Base-by-base conservation (phyloP, 2,888 invertebrate genomes). In the Cantharis rufa region DNA sequence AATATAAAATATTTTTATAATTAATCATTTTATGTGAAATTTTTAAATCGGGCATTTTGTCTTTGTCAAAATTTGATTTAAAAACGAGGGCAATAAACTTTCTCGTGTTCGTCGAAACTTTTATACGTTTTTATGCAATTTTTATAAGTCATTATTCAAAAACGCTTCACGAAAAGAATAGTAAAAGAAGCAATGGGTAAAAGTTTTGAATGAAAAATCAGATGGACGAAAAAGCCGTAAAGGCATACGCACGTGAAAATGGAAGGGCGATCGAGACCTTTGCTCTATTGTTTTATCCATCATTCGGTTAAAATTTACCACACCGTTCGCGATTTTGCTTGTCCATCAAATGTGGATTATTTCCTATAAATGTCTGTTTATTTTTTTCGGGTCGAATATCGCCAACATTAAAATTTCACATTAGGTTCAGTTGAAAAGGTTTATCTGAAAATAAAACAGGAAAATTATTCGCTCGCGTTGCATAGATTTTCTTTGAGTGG, bases 161-260 rank as follows among this genome's bases (percentile, higher is more conserved):
- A 70, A 62, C 68, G 61, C 18, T 63, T 64, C 71, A 71, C 48
- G 70, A 66, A 70, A 75, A 71, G 75, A 71, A 66, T 32, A 21
- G 70, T 64, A 48, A 64, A 71, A 62, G 68, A 61, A 75, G 75
- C 66, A 75, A 68, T 64, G 68, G 68, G 69, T 71, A n/a, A 71
- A 71, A 61, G 72, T 69, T 75, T 72, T 75, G 75, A 75, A 75
- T 75, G 75, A 75, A 75, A 75, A 75, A 75, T 75, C 75, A 75
- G 72, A 62, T 32, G 48, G 63, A 62, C 69, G 62, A 75, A 74
- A 75, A 75, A 72, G 62, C 62, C 71, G 28, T 69, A 63, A 69
- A 69, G 13, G n/a, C 48, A n/a, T 32, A 18, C n/a, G 13, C 32
- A 32, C 32, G 13, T 32, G 21, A 68, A 68, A 75, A 72, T 71